Conservation (phyloP, 2,797 vertebrate genomes). For the Sebastes diaconus region DNA sequence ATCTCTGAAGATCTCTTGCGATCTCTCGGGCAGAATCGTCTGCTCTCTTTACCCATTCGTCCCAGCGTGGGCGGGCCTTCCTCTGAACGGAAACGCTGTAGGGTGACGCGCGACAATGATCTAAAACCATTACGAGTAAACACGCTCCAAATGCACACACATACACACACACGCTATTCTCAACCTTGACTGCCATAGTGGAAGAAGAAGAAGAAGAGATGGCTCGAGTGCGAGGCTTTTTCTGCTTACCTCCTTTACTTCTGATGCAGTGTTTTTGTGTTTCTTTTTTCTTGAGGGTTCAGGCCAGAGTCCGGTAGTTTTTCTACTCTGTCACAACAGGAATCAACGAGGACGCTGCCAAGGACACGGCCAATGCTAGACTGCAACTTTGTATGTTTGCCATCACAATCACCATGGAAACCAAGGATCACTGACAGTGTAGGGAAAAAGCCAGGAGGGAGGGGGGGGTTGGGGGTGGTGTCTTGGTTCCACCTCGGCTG, state of each 20-base stretch:
- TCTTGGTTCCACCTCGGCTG: conserved; percentile 56
- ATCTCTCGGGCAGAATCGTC: conserved; percentile 69
- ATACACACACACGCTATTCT: conserved; percentile 37
- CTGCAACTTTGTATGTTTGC: conserved; percentile 72
- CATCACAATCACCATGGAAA: conserved; percentile 80
- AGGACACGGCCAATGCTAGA: conserved; percentile 55
- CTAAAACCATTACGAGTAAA: conserved; percentile 54
- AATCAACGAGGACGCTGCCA: conserved; percentile 64
- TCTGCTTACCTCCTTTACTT: conserved; percentile 81
- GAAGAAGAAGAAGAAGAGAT: conserved; percentile 55
- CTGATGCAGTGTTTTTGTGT: conserved; percentile 75
- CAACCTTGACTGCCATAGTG: conserved; percentile 69
- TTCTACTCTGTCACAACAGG: conserved; percentile 66
- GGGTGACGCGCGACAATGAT: conserved; percentile 75
- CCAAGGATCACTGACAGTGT: conserved; percentile 60
- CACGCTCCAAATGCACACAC: conserved; percentile 35
- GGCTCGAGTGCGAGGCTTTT: conserved; percentile 66
- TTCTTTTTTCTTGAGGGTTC: conserved; percentile 65
- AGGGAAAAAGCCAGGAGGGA: conserved; percentile 39
- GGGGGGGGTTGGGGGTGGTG: not conserved
- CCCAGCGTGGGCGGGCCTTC: conserved; percentile 65
- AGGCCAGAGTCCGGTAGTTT: conserved; percentile 69
- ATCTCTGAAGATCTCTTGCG: conserved; percentile 69
- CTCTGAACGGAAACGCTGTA: conserved; percentile 65
- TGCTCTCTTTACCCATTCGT: conserved; percentile 72